These are phyloP conservation scores for Origma solitaria DNA, from an alignment of 2,113 vertebrate genomes.

Conservation along the genomic window DNA sequence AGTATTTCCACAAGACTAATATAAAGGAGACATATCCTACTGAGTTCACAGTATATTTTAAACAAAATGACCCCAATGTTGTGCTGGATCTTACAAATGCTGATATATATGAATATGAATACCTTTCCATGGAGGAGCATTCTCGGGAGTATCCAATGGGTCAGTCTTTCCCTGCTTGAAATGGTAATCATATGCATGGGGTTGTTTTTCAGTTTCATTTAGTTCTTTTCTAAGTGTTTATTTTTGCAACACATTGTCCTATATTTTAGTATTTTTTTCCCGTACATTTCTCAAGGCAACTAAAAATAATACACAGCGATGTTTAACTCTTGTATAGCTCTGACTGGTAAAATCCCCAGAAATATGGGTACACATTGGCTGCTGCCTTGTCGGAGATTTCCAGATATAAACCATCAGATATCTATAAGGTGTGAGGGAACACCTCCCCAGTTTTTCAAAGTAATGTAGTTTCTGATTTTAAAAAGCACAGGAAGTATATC, in stretches of 20 bases:
- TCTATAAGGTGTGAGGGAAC: neutral
- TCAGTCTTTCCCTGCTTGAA: conserved; percentile 21
- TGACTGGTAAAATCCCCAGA: neutral
- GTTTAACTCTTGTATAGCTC: neutral
- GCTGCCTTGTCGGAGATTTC: neutral
- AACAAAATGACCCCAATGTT: conserved; percentile 35
- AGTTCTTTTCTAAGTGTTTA: conserved; percentile 7
- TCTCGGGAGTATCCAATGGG: neutral
- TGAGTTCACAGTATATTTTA: conserved; percentile 56
- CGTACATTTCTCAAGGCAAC: neutral
- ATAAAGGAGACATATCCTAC: conserved; percentile 42
- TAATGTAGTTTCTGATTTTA: neutral
- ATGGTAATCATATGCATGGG: conserved; percentile 15
- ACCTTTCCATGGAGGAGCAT: neutral
- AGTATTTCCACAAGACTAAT: conserved; percentile 35
- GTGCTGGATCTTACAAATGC: conserved; percentile 29
- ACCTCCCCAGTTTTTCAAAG: neutral
- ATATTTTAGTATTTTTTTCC: neutral
- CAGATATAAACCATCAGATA: neutral
- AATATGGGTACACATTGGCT: neutral
- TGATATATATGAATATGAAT: conserved; percentile 44
- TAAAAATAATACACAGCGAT: neutral
- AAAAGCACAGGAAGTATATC: neutral
- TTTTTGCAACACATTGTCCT: neutral
- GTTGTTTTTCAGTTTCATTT: conserved; percentile 28